Base-by-base conservation (phyloP, 1,140 invertebrate species). In the Apis cerana region DNA sequence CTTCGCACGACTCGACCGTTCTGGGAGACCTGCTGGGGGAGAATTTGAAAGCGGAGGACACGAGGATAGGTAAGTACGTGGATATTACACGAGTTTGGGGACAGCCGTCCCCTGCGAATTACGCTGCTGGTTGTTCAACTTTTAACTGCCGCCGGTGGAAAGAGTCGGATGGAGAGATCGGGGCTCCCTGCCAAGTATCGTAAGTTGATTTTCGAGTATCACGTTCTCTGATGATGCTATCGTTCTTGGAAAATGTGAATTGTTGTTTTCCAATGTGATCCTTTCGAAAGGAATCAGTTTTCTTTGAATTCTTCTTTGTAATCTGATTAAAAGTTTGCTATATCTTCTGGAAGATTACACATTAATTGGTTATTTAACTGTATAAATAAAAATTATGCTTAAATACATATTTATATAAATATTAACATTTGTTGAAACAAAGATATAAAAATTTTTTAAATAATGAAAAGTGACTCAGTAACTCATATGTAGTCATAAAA, bases 1-100 rank as follows among this genome's bases (percentile, higher is more conserved):
- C 84, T 71, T 75, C 61, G 77, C 79, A 68, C 68, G 68, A 85
- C 62, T 77, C 77, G 69, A 75, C 74, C 61, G 64, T 88, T 74
- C 77, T 52, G 8, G 52, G 70, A 67, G 64, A 33, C 70, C 62
- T 54, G 82, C 64, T 75, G 65, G 79, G 75, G 69, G 58, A 77
- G 84, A 88, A 88, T 89, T 86, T 90, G 79, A 87, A 89, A 86
- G 84, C 79, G 67, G 74, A 59, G 67, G 27, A 54, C 58, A 77
- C 59, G 19, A 43, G 59, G 79, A 61, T 78, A 68, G 68, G 69
- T 75, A 86, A 85, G 82, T 77, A 77, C 83, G 75, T 82, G 58
- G 89, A 89, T 89, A 89, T 89, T 85, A 88, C 86, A 84, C 81
- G 82, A 88, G 87, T 88, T 89, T 81, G 79, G 80, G 71, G 75